phyloP scores from a whole-genome alignment of 2,888 invertebrate genomes.

The Thumatha senex region DNA sequence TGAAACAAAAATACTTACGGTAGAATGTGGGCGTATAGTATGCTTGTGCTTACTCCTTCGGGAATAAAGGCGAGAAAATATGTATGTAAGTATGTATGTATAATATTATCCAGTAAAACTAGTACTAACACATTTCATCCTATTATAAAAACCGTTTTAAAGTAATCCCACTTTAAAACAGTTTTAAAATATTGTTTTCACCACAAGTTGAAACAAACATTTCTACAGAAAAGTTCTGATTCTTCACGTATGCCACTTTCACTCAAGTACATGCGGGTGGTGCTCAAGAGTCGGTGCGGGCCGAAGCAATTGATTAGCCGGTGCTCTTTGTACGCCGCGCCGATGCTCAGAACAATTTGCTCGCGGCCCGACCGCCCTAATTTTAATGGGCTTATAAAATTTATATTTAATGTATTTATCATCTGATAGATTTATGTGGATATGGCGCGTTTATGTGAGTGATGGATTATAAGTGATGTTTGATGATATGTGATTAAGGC shows the following conservation, averaged over 20 bases:
- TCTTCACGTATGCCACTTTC: slow-evolving; percentile 12
- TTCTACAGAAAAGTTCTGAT: neutral
- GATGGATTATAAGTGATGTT: neutral
- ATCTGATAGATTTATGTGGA: slow-evolving; percentile 59
- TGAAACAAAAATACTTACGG: too few species aligned
- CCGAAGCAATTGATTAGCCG: slow-evolving; percentile 79
- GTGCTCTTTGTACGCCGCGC: slow-evolving; percentile 72
- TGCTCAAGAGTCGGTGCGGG: slow-evolving; percentile 46
- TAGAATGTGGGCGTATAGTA: too few species aligned
- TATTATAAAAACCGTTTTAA: too few species aligned
- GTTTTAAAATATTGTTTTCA: too few species aligned
- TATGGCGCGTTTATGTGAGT: slow-evolving; percentile 13
- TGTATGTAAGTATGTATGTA: too few species aligned
- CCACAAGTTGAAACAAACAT: too few species aligned
- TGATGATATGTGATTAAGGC: neutral
- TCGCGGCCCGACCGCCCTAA: slow-evolving; percentile 81
- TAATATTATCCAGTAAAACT: too few species aligned
- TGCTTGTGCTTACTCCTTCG: too few species aligned
- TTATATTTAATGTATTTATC: slow-evolving; percentile 83
- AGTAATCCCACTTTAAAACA: too few species aligned
- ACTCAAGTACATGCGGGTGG: slow-evolving; percentile 14
- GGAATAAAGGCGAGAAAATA: too few species aligned
- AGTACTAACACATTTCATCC: too few species aligned
- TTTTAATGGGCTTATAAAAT: slow-evolving; percentile 83
- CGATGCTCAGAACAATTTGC: slow-evolving; percentile 80